phyloP scores from a whole-genome alignment of 1,140 invertebrate species.

The Ips nitidus region DNA sequence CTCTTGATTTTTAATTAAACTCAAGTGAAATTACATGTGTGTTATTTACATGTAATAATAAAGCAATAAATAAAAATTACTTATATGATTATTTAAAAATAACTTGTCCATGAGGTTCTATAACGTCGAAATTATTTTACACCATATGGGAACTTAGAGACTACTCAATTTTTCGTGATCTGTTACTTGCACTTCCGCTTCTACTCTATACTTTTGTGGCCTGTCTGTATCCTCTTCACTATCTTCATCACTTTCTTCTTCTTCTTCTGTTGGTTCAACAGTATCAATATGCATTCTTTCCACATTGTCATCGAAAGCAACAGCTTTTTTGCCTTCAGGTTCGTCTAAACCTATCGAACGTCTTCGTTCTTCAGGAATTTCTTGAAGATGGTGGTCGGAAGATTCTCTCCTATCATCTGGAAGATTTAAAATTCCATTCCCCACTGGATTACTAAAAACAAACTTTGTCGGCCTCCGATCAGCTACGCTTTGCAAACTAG shows the following conservation, averaged over 20 bases:
- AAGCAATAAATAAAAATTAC: too few species aligned
- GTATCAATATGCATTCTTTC: slow-evolving; percentile 46
- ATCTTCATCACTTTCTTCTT: slow-evolving; percentile 35
- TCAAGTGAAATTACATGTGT: too few species aligned
- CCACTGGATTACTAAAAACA: slow-evolving; percentile 31
- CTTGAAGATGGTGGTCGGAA: slow-evolving; percentile 6
- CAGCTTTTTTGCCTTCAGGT: slow-evolving; percentile 39
- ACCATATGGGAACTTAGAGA: neutral
- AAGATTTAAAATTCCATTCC: slow-evolving; percentile 12
- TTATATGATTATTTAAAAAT: too few species aligned
- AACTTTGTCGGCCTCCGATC: slow-evolving; percentile 34
- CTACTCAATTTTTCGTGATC: slow-evolving; percentile 14
- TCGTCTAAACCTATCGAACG: neutral
- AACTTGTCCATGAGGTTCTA: too few species aligned
- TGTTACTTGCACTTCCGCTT: neutral
- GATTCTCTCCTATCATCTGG: slow-evolving; percentile 5
- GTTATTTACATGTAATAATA: too few species aligned
- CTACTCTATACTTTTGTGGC: neutral
- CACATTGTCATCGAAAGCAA: slow-evolving; percentile 47
- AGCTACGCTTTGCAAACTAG: slow-evolving; percentile 23
- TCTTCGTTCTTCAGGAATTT: slow-evolving; percentile 15
- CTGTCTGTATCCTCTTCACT: neutral
- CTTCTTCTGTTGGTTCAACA: slow-evolving; percentile 38
- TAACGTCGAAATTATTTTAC: too few species aligned
- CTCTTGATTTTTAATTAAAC: too few species aligned